Percentiles rank a stretch among this genome's conserved stretches.
phyloP scores from a whole-genome alignment of 1,140 invertebrate genomes.

The Tetramorium parvispinum region DNA sequence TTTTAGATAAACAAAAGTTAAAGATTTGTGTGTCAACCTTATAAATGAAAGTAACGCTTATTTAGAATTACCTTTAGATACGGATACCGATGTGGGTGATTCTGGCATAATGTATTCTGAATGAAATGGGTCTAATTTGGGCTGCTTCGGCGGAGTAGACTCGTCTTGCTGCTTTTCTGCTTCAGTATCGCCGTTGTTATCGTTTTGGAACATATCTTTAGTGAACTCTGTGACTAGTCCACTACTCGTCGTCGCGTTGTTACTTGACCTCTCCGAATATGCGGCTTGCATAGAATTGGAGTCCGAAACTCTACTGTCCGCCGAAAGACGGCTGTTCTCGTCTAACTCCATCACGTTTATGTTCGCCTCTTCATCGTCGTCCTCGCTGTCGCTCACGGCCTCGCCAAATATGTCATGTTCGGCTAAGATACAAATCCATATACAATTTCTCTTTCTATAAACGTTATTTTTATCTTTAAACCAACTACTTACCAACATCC shows the following conservation, averaged over 20 bases:
- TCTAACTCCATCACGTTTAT: conserved; percentile 92
- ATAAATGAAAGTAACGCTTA: background rate
- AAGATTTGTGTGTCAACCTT: background rate
- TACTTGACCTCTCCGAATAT: conserved; percentile 82
- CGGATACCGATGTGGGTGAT: conserved; percentile 66
- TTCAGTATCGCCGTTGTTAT: conserved; percentile 75
- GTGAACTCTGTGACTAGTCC: conserved; percentile 86
- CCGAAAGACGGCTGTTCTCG: conserved; percentile 91
- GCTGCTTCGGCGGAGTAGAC: conserved; percentile 66
- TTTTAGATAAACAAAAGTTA: conserved; percentile 9
- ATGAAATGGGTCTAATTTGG: conserved; percentile 81
- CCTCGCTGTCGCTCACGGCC: conserved; percentile 92
- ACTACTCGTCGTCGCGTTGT: conserved; percentile 76
- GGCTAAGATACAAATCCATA: conserved; percentile 81
- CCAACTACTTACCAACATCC: conserved; percentile 84
- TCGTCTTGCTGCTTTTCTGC: conserved; percentile 59
- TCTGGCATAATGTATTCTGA: conserved; percentile 82
- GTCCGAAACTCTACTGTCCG: conserved; percentile 92
- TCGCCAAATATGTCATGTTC: conserved; percentile 96
- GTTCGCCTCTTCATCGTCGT: conserved; percentile 90
- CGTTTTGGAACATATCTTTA: conserved; percentile 86
- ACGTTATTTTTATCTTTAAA: background rate
- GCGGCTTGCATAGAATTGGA: conserved; percentile 89
- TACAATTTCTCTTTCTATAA: background rate
- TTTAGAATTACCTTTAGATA: conserved; percentile 68